Conservation (phyloP, 2,797 vertebrate genomes). For the Aulostomus chinensis region DNA sequence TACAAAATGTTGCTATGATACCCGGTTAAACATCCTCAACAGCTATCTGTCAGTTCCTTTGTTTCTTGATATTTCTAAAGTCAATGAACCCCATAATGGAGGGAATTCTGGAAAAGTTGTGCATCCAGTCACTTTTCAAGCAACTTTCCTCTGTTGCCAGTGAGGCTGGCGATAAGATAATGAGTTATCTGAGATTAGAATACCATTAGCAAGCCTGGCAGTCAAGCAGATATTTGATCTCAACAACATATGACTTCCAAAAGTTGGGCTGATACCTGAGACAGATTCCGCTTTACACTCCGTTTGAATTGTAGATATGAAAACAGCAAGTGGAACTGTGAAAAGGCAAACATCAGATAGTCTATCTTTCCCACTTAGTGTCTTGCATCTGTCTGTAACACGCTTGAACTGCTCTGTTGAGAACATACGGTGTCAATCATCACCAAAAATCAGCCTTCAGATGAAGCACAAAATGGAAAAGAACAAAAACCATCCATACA, state of each 20-base stretch:
- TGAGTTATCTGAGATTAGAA: slow-evolving; percentile 66
- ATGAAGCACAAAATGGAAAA: slow-evolving; percentile 64
- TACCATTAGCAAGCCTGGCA: slow-evolving; percentile 55
- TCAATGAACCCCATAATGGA: not conserved
- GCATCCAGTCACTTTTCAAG: slow-evolving; percentile 29
- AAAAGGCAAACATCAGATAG: slow-evolving; percentile 71
- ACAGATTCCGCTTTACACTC: slow-evolving; percentile 65
- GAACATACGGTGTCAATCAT: slow-evolving; percentile 71
- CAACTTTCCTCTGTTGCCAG: slow-evolving; percentile 46
- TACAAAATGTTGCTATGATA: slow-evolving; percentile 33
- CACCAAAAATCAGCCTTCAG: slow-evolving; percentile 68
- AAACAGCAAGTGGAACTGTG: slow-evolving; percentile 68
- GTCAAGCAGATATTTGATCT: slow-evolving; percentile 71
- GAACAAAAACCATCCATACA: slow-evolving; percentile 60
- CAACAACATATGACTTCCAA: slow-evolving; percentile 56
- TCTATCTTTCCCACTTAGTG: slow-evolving; percentile 62
- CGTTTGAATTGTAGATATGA: slow-evolving; percentile 66
- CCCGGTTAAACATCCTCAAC: slow-evolving; percentile 21
- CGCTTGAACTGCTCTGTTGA: slow-evolving; percentile 67
- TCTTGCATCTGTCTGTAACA: slow-evolving; percentile 68
- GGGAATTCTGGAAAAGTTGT: slow-evolving; percentile 45
- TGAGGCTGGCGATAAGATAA: slow-evolving; percentile 46
- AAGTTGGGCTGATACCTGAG: slow-evolving; percentile 73
- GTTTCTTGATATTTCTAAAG: slow-evolving; percentile 23
- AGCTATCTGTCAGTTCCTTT: slow-evolving; percentile 23